Conservation (phyloP, 2,113 vertebrate species). For the Daubentonia madagascariensis region DNA sequence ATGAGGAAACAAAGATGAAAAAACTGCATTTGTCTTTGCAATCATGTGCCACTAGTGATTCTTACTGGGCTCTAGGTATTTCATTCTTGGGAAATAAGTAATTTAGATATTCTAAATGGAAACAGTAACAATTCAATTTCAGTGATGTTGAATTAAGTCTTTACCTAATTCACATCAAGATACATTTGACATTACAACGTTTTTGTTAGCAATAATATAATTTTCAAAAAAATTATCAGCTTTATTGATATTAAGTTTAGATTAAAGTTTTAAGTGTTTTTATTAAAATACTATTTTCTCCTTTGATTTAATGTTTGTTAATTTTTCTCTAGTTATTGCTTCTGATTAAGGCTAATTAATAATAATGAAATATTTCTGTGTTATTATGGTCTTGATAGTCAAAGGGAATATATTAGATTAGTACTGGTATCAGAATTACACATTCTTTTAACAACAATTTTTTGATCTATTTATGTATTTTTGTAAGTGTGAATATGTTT, state of each 20-base stretch:
- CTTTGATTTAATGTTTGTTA: background rate
- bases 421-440: background rate
- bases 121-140: background rate
- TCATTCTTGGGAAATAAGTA: background rate
- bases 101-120: background rate
- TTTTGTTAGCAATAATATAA: background rate
- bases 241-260: background rate
- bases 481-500: background rate
- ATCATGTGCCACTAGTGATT: background rate
- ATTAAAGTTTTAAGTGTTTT: background rate
- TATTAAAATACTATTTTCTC: conserved; percentile 24
- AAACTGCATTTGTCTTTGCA: background rate
- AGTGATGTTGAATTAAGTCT: background rate
- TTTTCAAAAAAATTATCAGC: background rate
- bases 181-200: background rate
- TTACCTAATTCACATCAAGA: background rate
- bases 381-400: background rate
- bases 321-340: background rate
- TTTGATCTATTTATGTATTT: background rate
- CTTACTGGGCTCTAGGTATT: background rate
- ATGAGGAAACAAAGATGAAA: background rate
- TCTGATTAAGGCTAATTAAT: background rate
- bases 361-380: background rate
- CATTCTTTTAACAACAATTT: background rate
- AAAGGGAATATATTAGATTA: background rate